Evolutionary conservation across 2,888 invertebrate species (phyloP), one percentile per base, ranked within the genome.

Genomic region (Erannis defoliaria): DNA sequence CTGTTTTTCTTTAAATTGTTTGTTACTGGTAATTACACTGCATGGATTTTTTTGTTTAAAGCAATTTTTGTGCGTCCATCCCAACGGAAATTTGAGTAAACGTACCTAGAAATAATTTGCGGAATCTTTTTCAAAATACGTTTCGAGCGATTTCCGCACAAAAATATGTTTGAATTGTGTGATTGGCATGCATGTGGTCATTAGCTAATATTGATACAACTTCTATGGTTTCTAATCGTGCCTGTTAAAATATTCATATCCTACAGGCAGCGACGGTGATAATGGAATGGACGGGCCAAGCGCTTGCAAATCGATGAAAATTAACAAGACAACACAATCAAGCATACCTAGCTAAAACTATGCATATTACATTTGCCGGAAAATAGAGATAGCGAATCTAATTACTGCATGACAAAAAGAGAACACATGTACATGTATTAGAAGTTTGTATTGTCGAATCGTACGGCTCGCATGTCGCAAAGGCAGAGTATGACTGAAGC

Each of bases 1-100:
- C 75, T 70, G 72, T 9, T 16, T 72, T 78, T 71, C 75, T 74
- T 68, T 73, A 78, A 51, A 74, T 75, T 67, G 80, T 80, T 84
- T 81, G 63, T 74, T 74, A 72, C 70, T 72, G 71, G 64, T 67
- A 65, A 68, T 58, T 69, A 63, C 65, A 71, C 68, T 76, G 84
- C 84, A 85, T 82, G 83, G 55, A 56, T 54, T 66, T 60, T 54
- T 51, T 51, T 38, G 26, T 2, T 40, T 14, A 70, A 55, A 69
- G 63, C 58, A 64, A 67, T 67, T 70, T 69, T 64, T 69, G 56
- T 68, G 58, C 55, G 55, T 64, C n/a, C 33, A 46, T n/a, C n/a
- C 8, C 16, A 54, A 35, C 16, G 43, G 21, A 40, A n/a, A 42
- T 42, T n/a, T 42, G 0, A 42, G 19, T 12, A 42, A 21, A 37